Percentiles rank a stretch among this genome's conserved stretches.
phyloP scores from a whole-genome alignment of 92 coral and sea anemone genomes.

The Chrysogorgia sp. region DNA sequence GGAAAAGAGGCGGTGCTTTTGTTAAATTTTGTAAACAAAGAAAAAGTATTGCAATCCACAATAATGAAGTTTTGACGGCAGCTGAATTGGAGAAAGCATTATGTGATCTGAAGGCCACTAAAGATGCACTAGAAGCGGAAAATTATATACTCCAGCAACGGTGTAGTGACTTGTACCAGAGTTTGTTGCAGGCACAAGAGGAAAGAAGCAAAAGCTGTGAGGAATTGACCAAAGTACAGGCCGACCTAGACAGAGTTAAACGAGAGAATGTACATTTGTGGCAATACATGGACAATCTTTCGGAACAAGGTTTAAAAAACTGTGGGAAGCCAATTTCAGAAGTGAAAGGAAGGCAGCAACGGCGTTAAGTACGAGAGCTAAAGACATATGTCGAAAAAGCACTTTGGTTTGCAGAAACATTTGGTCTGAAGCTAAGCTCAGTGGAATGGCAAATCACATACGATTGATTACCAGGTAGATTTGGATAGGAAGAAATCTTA shows the following conservation, averaged over 20 bases:
- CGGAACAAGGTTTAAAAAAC: neutral
- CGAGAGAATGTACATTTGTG: conserved; percentile 10
- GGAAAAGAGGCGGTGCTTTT: conserved; percentile 8
- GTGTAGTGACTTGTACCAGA: neutral
- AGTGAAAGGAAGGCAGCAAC: conserved; percentile 18
- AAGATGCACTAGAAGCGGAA: neutral
- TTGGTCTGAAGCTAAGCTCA: conserved; percentile 17
- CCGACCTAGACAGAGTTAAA: conserved; percentile 1
- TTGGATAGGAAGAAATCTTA: neutral
- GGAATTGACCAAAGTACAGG: neutral
- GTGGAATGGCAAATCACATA: conserved; percentile 6
- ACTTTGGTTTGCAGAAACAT: conserved; percentile 17
- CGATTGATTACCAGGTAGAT: neutral
- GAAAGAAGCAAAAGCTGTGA: neutral
- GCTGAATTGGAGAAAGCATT: conserved; percentile 6
- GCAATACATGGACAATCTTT: conserved; percentile 5
- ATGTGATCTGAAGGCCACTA: neutral
- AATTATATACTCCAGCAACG: neutral
- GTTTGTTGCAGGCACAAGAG: neutral
- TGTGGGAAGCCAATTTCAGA: neutral
- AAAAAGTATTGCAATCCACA: conserved; percentile 19
- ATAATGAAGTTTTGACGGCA: conserved; percentile 19
- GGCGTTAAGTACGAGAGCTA: neutral
- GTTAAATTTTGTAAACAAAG: conserved; percentile 12
- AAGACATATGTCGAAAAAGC: too few species aligned